These are phyloP conservation scores for Stigmatopora nigra DNA, from an alignment of 2,113 vertebrate genomes.

Conservation along the genomic window DNA sequence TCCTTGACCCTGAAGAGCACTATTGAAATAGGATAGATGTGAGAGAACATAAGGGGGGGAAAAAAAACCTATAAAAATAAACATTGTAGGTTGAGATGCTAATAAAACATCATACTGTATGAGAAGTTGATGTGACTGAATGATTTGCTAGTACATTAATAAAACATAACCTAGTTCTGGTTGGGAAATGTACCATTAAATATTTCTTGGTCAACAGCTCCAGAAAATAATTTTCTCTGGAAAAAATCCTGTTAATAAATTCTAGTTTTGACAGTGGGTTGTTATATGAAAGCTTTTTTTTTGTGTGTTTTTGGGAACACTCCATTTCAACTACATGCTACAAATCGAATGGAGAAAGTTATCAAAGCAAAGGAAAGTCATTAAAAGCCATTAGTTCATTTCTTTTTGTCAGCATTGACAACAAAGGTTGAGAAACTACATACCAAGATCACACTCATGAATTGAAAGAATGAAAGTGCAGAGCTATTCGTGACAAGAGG, in stretches of 20 bases:
- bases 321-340: too few species aligned
- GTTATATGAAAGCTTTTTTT: too few species aligned
- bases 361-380: too few species aligned
- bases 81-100: too few species aligned
- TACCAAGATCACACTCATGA: background rate
- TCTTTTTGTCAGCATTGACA: background rate
- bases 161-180: background rate
- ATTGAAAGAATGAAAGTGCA: background rate
- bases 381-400: too few species aligned
- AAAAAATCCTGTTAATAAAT: too few species aligned
- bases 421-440: background rate
- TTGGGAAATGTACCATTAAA: background rate
- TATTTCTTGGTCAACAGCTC: background rate
- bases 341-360: too few species aligned
- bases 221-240: background rate
- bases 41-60: too few species aligned
- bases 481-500: background rate
- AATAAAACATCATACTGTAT: background rate
- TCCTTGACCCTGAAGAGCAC: background rate
- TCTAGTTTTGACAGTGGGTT: too few species aligned
- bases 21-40: background rate
- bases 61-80: too few species aligned
- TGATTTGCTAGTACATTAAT: background rate
- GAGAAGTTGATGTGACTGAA: background rate
- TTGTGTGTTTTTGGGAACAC: too few species aligned